Conservation (phyloP, 2,797 vertebrate species). For the Microctenopoma steveboyesi region DNA sequence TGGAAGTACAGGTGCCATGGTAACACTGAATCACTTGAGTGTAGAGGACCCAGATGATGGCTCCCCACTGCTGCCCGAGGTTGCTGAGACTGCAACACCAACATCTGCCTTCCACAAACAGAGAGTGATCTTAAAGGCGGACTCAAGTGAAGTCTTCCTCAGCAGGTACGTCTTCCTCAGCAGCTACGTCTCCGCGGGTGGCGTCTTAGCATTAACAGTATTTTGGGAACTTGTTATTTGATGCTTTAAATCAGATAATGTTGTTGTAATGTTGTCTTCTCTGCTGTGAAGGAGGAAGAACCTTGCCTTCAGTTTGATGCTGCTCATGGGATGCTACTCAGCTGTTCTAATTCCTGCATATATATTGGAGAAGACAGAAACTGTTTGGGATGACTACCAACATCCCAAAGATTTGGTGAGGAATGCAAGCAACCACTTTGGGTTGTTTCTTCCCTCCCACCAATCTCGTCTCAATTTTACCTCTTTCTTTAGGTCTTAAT, state of each 20-base stretch:
- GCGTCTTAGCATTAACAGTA: background rate
- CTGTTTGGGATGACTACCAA: constrained; percentile 45
- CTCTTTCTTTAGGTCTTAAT: constrained; percentile 66
- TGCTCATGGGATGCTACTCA: constrained; percentile 79
- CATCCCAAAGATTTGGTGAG: constrained; percentile 69
- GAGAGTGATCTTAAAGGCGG: constrained; percentile 15
- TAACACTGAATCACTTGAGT: constrained; percentile 71
- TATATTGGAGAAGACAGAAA: constrained; percentile 43
- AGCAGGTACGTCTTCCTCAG: constrained; percentile 79
- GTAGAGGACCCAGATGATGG: constrained; percentile 62
- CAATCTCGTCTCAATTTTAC: background rate
- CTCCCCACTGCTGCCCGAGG: constrained; percentile 66
- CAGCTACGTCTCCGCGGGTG: constrained; percentile 61
- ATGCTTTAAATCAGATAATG: background rate
- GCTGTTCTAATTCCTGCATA: constrained; percentile 82
- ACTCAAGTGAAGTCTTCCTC: constrained; percentile 69
- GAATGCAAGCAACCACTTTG: background rate
- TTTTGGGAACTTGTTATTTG: constrained; percentile 9
- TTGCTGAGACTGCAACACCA: constrained; percentile 29
- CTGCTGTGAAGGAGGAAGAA: constrained; percentile 70
- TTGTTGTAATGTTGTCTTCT: background rate
- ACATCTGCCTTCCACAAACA: constrained; percentile 40
- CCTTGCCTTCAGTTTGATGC: constrained; percentile 71
- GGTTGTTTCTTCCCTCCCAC: background rate
- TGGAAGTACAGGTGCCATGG: constrained; percentile 59